Evolutionary conservation across 2,888 invertebrate species (phyloP), one percentile per base, ranked within the genome.

Genomic region (Diplolepis rosae): DNA sequence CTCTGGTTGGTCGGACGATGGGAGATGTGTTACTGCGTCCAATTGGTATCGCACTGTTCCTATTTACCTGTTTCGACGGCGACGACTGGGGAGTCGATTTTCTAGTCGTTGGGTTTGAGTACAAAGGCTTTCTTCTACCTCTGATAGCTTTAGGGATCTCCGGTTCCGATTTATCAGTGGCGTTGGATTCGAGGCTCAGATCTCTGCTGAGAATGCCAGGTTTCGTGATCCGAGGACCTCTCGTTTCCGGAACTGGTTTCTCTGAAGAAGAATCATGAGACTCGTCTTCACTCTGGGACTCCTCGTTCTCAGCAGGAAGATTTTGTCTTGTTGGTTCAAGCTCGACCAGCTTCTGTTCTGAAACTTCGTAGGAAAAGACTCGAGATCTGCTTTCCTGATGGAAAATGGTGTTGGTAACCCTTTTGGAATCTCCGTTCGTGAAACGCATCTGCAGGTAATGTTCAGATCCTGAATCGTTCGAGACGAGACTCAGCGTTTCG

Each of bases 401-500:
- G 1, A 42, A 15, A 9, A 13, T 35, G 5, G 13, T 22, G n/a
- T n/a, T n/a, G n/a, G n/a, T n/a, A 24, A 15, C 24, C 6, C 39
- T 30, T 6, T 22, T 22, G 7, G 28, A 48, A 9, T 70, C 66
- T 15, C 83, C 82, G 32, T 81, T 78, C 77, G 86, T 71, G 79
- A 89, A 72, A 80, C 77, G 78, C 79, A 82, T 77, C 39, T 82
- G 80, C 3, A 79, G 90, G 84, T 91, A 92, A 24, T 91, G 90
- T 84, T 94, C 93, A 42, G 42, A 45, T 79, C 94, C 93, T 68
- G 94, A 94, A 72, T 94, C 94, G 80, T 93, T 93, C 67, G 94
- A 93, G 1, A 94, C 93, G 50, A 93, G 85, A 83, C 94, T 94
- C 75, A 95, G 83, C 0, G 92, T 93, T 84, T 93, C 93, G 78